Base-by-base conservation (phyloP, 1,140 invertebrate genomes). In the Rhagoletis pomonella region DNA sequence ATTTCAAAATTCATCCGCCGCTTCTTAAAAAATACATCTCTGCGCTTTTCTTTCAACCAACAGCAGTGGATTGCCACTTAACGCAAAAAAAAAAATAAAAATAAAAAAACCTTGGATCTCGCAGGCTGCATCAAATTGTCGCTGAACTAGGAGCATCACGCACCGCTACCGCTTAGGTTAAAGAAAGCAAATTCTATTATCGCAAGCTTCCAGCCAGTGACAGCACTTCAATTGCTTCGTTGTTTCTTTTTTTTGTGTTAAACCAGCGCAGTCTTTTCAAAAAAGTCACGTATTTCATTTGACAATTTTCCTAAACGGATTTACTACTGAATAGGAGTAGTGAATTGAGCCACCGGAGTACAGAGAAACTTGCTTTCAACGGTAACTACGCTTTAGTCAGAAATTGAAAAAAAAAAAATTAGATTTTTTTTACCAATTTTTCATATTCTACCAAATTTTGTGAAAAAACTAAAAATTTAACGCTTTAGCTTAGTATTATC, bases 251-350 rank as follows among this genome's bases (percentile, higher is more conserved):
- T 12, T 6, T 58, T 6, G 5, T 6, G 55, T 58, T 58, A 58
- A 58, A 62, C 10, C 12, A n/a, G 55, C 12, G 60, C 10, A 62
- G 60, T 62, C 60, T 62, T 17, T 12, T 3, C 60, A 14, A 12
- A 12, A 62, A 62, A 62, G 60, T 62, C 60, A 62, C 60, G 60
- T 62, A 62, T 62, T 62, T 62, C 60, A 62, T 62, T 62, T 62
- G 7, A 14, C 60, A 62, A 62, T 62, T 62, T 62, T 62, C 60
- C 60, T 62, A 62, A 62, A 62, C 60, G 60, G 17, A 62, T 62
- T 62, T 62, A 14, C 60, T 14, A 62, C 60, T 62, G 60, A 62
- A 62, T 3, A 12, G 50, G 9, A 55, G 9, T 55, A 55, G 50
- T 55, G 50, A 55, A 55, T 9, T 55, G 50, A 4, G 50, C 9